Percentiles rank a stretch among this genome's conserved stretches.
Conservation (phyloP, 2,888 invertebrate genomes). For the Callyntrura sp. region DNA sequence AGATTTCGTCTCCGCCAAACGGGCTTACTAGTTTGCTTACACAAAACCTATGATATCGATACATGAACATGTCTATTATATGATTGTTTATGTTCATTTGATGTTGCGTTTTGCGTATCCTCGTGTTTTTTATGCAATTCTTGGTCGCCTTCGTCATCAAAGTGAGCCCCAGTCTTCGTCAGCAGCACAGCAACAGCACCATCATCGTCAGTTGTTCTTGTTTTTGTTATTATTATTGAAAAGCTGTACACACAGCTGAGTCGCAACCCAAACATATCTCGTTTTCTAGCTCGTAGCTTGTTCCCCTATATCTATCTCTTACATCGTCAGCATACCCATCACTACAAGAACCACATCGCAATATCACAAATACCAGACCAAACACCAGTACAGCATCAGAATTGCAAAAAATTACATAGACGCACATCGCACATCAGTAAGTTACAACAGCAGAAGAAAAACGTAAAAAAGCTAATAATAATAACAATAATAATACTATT, state of each 20-base stretch:
- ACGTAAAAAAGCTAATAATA: not conserved
- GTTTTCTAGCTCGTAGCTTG: not conserved
- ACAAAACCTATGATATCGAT: no score
- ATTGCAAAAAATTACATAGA: not conserved
- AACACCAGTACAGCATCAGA: constrained; percentile 21
- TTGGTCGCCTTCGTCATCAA: not conserved
- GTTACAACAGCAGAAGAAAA: not conserved
- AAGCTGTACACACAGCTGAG: constrained; percentile 35
- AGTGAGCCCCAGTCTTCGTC: constrained; percentile 20
- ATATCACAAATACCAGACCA: not conserved
- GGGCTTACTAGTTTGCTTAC: no score
- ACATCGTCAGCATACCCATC: no score
- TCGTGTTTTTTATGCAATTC: not conserved
- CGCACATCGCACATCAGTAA: not conserved
- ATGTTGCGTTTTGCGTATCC: not conserved
- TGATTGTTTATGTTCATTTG: constrained; percentile 8
- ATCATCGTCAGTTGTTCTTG: not conserved
- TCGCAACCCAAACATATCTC: constrained; percentile 38
- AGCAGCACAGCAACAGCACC: not conserved
- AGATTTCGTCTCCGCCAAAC: no score
- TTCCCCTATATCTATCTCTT: not conserved
- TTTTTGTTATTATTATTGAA: constrained; percentile 26
- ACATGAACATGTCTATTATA: no score
- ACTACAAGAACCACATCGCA: not conserved
- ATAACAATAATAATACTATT: not conserved